phyloP scores from a whole-genome alignment of 2,113 vertebrate genomes.

The Entelurus aequoreus region DNA sequence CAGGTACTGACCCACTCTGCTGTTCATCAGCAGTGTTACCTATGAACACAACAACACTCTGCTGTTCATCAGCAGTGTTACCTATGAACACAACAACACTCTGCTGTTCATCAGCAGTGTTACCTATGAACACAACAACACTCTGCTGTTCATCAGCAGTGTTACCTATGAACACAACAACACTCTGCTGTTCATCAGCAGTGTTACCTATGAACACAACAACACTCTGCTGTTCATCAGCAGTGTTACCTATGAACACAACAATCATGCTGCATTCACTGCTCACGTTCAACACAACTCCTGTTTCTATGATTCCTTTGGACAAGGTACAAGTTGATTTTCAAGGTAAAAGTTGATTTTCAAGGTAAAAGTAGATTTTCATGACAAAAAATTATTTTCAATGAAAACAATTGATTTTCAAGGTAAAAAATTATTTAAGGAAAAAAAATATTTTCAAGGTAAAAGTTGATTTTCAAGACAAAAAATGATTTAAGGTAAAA shows the following conservation, averaged over 20 bases:
- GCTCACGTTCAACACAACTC: neutral
- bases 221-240: slow-evolving; percentile 75
- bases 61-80: slow-evolving; percentile 76
- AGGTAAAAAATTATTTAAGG: too few species aligned
- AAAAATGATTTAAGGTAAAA: too few species aligned
- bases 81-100: too few species aligned
- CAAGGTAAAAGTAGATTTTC: too few species aligned
- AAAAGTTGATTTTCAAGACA: too few species aligned
- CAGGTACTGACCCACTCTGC: slow-evolving; percentile 75
- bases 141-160: slow-evolving; percentile 73
- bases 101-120: slow-evolving; percentile 75
- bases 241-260: slow-evolving; percentile 68
- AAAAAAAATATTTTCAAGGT: too few species aligned
- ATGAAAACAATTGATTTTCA: too few species aligned
- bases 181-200: slow-evolving; percentile 74
- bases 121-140: too few species aligned
- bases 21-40: slow-evolving; percentile 78
- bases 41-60: slow-evolving; percentile 49
- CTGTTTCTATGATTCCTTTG: neutral
- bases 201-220: slow-evolving; percentile 79
- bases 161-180: too few species aligned
- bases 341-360: too few species aligned
- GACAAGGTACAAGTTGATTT: too few species aligned
- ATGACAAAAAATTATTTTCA: too few species aligned
- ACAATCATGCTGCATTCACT: neutral